Evolutionary conservation across 2,113 vertebrate species (phyloP).

Genomic region (Martes martes): DNA sequence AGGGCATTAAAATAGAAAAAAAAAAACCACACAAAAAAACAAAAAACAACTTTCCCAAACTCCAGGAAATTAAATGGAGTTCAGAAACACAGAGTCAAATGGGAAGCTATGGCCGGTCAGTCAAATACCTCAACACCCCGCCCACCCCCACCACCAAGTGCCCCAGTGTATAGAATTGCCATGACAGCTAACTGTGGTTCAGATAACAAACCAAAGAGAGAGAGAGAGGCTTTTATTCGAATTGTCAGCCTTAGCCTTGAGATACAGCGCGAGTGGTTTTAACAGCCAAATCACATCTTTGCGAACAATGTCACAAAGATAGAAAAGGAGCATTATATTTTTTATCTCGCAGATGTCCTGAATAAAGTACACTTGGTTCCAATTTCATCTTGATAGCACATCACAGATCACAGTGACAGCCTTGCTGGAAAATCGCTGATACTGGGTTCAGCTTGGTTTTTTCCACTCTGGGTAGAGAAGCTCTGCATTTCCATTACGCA

Average conservation of each 20-base stretch:
- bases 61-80: background rate
- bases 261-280: slow-evolving; percentile 66
- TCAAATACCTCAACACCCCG: fast-evolving
- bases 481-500: slow-evolving; percentile 50
- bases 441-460: slow-evolving; percentile 9
- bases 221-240: slow-evolving; percentile 66
- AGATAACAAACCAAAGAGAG: slow-evolving; percentile 57
- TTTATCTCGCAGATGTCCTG: slow-evolving; percentile 75
- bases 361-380: slow-evolving; percentile 75
- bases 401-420: slow-evolving; percentile 70
- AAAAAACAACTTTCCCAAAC: background rate
- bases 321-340: slow-evolving; percentile 69
- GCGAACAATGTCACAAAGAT: slow-evolving; percentile 72
- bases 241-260: slow-evolving; percentile 71
- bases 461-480: slow-evolving; percentile 30
- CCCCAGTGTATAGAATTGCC: background rate
- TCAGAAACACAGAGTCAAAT: background rate
- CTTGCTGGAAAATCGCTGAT: slow-evolving; percentile 48
- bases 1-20: background rate
- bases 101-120: background rate
- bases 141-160: background rate
- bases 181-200: background rate
- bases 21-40: background rate
- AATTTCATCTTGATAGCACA: slow-evolving; percentile 69
- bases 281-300: slow-evolving; percentile 74